Evolutionary conservation across 1,140 invertebrate genomes (phyloP), one percentile per base, ranked within the genome.

Genomic region (Drosophila ficusphila): DNA sequence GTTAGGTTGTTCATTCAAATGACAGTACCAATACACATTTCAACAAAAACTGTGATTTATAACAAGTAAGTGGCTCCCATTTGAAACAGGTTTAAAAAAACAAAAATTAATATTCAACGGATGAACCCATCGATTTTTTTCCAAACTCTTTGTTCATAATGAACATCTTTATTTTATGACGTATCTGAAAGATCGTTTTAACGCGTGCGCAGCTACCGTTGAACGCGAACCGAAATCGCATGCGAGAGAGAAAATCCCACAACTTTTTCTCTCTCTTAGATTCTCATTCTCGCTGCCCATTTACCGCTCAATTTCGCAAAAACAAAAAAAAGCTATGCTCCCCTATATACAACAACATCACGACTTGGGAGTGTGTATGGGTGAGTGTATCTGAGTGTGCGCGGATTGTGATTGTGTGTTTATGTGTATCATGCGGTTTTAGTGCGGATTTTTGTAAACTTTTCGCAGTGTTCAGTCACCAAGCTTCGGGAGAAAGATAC

Each of bases 401-500:
- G 25, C 21, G 11, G 21, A 14, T 39, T 21, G 58, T 21, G 19
- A 60, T 53, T 65, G 34, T 54, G 74, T 34, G 74, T 51, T 23
- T 79, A 49, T 79, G 52, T 68, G 49, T 75, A 79, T 73, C 64
- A 67, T 88, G 81, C 77, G 81, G 81, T 81, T 88, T 65, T 77
- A 71, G 56, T 56, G 54, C 65, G 67, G 81, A 83, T 85, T 76
- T 65, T 75, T 49, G 65, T 72, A 83, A 79, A 79, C 69, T 83
- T 81, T 76, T 76, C 60, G 57, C 57, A 36, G 57, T 48, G 31
- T 31, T 64, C 61, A 34, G 29, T 64, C 61, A 29, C 42, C 54
- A 34, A 61, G 57, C 54, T 41, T 54, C 58, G 29, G 60, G 60
- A 46, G 60, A 64, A 64, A 64, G 60, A 64, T 46, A 29, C 36